These are phyloP conservation scores for Drosophila funebris DNA, from an alignment of 1,140 invertebrate genomes.

Conservation along the genomic window DNA sequence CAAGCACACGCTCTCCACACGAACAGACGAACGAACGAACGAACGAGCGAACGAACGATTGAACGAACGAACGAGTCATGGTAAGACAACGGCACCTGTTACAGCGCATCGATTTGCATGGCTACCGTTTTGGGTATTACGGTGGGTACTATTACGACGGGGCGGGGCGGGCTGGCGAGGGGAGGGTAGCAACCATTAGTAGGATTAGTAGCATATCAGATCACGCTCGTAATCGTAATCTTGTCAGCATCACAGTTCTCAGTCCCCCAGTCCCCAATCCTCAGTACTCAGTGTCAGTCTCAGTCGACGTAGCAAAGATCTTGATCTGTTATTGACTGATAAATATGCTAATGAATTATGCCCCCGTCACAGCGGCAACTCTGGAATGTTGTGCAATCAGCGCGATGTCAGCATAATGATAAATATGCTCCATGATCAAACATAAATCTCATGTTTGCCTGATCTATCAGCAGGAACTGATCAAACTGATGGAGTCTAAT, in stretches of 20 bases:
- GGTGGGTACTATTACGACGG: background rate
- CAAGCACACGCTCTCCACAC: background rate
- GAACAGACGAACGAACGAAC: background rate
- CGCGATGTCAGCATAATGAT: slow-evolving; percentile 7
- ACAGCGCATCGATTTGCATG: slow-evolving; percentile 47
- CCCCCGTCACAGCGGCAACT: slow-evolving; percentile 8
- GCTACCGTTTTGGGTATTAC: slow-evolving; percentile 41
- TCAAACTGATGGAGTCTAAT: background rate
- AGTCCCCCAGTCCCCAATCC: background rate
- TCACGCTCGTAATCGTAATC: slow-evolving; percentile 22
- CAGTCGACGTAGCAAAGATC: background rate
- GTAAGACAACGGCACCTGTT: slow-evolving; percentile 51
- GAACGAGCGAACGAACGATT: background rate
- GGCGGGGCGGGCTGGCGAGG: background rate
- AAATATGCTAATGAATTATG: slow-evolving; percentile 46
- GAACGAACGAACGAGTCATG: slow-evolving; percentile 13
- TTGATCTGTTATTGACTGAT: slow-evolving; percentile 39
- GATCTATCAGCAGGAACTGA: background rate
- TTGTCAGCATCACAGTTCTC: slow-evolving; percentile 20
- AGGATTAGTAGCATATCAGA: slow-evolving; percentile 19
- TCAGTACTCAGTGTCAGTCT: too few species aligned
- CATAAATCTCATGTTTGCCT: slow-evolving; percentile 2
- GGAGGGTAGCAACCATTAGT: background rate
- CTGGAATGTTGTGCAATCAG: slow-evolving; percentile 37
- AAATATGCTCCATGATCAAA: slow-evolving; percentile 2